A percentile compares a stretch with the other conserved stretches of the same genome.
Evolutionary conservation across 2,888 invertebrate species (phyloP).

Genomic region (Troides helena): DNA sequence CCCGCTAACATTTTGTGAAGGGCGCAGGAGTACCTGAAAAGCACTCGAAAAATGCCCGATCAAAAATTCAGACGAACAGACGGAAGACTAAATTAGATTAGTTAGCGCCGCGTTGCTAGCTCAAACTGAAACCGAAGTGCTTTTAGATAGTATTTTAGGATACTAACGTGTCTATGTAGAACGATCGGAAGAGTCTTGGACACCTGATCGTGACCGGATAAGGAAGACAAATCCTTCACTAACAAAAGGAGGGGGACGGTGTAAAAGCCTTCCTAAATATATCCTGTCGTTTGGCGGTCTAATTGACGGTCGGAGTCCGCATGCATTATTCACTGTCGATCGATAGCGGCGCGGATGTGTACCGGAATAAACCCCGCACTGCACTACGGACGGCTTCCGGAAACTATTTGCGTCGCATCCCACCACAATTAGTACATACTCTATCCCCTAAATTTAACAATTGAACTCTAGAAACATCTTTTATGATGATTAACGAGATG

Average conservation of each 20-base stretch:
- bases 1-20: slow-evolving; percentile 27
- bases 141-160: neutral
- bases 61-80: slow-evolving; percentile 66
- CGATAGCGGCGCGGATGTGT: slow-evolving; percentile 24
- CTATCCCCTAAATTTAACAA: too few relatives aligned
- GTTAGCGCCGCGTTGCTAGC: slow-evolving; percentile 50
- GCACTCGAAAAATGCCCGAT: slow-evolving; percentile 63
- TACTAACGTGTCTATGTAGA: neutral
- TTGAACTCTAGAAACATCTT: too few relatives aligned
- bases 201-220: neutral
- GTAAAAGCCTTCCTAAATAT: slow-evolving; percentile 14
- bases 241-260: neutral
- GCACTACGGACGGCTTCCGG: neutral
- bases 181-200: neutral
- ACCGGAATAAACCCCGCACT: slow-evolving; percentile 19
- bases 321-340: slow-evolving; percentile 31
- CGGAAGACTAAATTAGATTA: slow-evolving; percentile 71
- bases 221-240: neutral
- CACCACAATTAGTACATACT: too few relatives aligned
- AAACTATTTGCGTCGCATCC: too few relatives aligned
- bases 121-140: neutral
- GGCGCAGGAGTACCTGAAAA: slow-evolving; percentile 37
- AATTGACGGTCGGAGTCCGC: slow-evolving; percentile 45
- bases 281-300: slow-evolving; percentile 27
- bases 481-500: too few relatives aligned